These are phyloP conservation scores for Drosophila kurseongensis DNA, from an alignment of 1,140 invertebrate genomes.

Conservation along the genomic window DNA sequence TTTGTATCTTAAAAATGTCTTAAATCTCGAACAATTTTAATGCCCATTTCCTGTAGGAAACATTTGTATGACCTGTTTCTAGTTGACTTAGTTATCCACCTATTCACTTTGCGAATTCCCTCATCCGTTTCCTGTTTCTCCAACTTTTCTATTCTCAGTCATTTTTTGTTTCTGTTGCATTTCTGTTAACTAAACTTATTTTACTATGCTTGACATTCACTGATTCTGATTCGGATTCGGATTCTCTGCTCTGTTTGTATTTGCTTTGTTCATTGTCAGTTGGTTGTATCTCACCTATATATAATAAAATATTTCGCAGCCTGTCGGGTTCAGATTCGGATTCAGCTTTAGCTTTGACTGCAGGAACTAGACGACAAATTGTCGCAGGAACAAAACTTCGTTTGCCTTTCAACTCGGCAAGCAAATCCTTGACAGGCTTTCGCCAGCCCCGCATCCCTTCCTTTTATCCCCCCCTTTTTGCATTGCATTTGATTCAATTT, in stretches of 20 bases:
- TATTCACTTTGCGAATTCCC: background rate
- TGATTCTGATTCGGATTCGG: slow-evolving; percentile 28
- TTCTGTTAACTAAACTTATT: slow-evolving; percentile 42
- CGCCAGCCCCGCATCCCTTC: slow-evolving; percentile 12
- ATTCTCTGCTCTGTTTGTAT: slow-evolving; percentile 1
- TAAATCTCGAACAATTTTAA: background rate
- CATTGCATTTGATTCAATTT: slow-evolving; percentile 80
- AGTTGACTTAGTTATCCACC: slow-evolving; percentile 4
- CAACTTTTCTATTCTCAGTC: too few relatives aligned
- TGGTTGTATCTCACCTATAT: slow-evolving; percentile 16
- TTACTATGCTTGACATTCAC: slow-evolving; percentile 33
- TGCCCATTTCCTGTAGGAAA: background rate
- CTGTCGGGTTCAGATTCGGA: slow-evolving; percentile 28
- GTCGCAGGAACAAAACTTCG: slow-evolving; percentile 52
- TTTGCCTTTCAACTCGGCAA: slow-evolving; percentile 48
- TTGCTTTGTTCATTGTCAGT: slow-evolving; percentile 38
- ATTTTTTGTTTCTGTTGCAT: slow-evolving; percentile 5
- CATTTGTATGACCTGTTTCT: background rate
- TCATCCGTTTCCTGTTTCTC: background rate
- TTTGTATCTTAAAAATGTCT: too few relatives aligned
- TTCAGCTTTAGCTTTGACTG: slow-evolving; percentile 22
- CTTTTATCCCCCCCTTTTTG: slow-evolving; percentile 9
- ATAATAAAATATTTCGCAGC: slow-evolving; percentile 45
- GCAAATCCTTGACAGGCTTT: slow-evolving; percentile 47
- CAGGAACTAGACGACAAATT: slow-evolving; percentile 41